Conservation (phyloP, 2,888 invertebrate species). For the Chelonus formosanus region DNA sequence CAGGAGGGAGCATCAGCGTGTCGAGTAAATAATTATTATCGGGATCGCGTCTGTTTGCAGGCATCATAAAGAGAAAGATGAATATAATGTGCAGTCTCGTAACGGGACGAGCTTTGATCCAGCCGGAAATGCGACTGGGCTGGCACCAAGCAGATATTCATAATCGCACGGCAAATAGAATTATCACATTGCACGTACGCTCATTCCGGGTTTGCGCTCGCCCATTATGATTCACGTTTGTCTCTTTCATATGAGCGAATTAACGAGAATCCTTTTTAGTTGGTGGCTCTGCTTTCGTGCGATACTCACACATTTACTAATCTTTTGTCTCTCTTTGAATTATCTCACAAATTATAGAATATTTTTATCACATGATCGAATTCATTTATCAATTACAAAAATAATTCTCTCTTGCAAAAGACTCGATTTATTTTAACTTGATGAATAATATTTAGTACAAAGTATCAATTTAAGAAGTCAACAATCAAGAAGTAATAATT, state of each 20-base stretch:
- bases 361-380: no score
- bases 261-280: conserved; percentile 12
- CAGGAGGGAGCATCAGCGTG: conserved; percentile 43
- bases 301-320: no score
- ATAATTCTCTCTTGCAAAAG: no score
- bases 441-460: no score
- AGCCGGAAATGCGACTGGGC: conserved; percentile 43
- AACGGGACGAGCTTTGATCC: conserved; percentile 43
- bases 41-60: conserved; percentile 51
- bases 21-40: conserved; percentile 60
- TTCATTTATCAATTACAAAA: no score
- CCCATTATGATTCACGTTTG: conserved; percentile 36
- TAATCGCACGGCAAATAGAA: conserved; percentile 63
- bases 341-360: no score
- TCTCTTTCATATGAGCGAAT: conserved; percentile 16
- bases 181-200: conserved; percentile 58
- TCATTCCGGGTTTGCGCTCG: conserved; percentile 38
- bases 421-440: no score
- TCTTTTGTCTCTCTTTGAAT: neutral
- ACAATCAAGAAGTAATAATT: no score
- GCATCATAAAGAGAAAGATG: conserved; percentile 32
- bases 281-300: conserved; percentile 2
- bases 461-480: no score
- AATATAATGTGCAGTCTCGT: conserved; percentile 28
- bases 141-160: conserved; percentile 62